Evolutionary conservation across 1,140 invertebrate species (phyloP).

Genomic region (Drosophila kohkoa): DNA sequence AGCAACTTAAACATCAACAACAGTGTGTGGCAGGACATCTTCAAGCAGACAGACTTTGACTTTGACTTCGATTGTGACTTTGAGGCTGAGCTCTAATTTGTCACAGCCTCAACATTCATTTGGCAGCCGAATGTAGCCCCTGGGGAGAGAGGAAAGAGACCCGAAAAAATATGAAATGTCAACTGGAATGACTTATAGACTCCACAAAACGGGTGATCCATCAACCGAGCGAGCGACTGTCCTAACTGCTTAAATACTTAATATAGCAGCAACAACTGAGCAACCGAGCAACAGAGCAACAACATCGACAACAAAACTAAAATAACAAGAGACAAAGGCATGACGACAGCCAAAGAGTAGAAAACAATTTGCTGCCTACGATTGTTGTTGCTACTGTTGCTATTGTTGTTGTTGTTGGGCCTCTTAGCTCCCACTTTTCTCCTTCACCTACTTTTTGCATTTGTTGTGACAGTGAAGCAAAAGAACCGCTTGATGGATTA

Average conservation of each 20-base stretch:
- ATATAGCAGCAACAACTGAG: slow-evolving; percentile 49
- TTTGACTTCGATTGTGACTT: slow-evolving; percentile 5
- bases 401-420: slow-evolving; percentile 10
- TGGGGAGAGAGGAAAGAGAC: not conserved
- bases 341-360: slow-evolving; percentile 52
- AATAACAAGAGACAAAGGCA: slow-evolving; percentile 42
- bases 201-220: slow-evolving; percentile 47
- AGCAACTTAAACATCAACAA: slow-evolving; percentile 34
- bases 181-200: slow-evolving; percentile 69
- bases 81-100: slow-evolving; percentile 48
- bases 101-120: slow-evolving; percentile 41
- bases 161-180: slow-evolving; percentile 58
- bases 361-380: slow-evolving; percentile 74
- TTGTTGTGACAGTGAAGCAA: slow-evolving; percentile 67
- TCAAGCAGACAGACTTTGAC: slow-evolving; percentile 7
- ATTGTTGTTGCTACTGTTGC: slow-evolving; percentile 4
- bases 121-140: slow-evolving; percentile 9
- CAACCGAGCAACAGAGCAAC: slow-evolving; percentile 37
- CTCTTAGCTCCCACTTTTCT: slow-evolving; percentile 26
- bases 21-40: not conserved
- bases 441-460: slow-evolving; percentile 29
- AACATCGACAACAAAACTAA: slow-evolving; percentile 29
- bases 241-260: slow-evolving; percentile 79
- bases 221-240: slow-evolving; percentile 52
- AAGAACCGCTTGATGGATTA: slow-evolving; percentile 76